These are phyloP conservation scores for Spondyliosoma cantharus DNA, from an alignment of 2,797 vertebrate species.

Conservation along the genomic window DNA sequence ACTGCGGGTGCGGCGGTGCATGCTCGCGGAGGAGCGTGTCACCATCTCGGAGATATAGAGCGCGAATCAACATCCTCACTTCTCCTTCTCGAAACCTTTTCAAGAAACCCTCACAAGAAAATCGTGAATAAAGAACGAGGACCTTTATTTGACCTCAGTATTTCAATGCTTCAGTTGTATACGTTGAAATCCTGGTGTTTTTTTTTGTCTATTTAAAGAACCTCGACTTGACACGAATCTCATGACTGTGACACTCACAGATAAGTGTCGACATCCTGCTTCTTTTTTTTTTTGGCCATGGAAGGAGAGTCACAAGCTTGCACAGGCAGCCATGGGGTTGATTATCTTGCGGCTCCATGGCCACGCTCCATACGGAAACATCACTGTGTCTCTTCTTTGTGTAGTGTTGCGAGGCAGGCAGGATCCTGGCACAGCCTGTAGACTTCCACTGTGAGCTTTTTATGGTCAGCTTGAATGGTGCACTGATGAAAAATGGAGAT, in stretches of 20 bases:
- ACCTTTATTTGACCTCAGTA: conserved; percentile 29
- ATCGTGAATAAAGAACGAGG: conserved; percentile 29
- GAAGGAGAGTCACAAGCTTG: conserved; percentile 45
- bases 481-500: conserved; percentile 79
- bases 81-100: conserved; percentile 23
- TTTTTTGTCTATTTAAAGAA: conserved; percentile 29
- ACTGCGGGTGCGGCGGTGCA: conserved; percentile 25
- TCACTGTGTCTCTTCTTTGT: conserved; percentile 63
- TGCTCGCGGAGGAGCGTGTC: conserved; percentile 16
- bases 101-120: conserved; percentile 18
- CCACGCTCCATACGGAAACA: conserved; percentile 71
- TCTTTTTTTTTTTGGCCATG: conserved; percentile 36
- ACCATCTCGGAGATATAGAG: conserved; percentile 41
- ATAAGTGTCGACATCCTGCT: conserved; percentile 48
- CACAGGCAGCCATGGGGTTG: conserved; percentile 60
- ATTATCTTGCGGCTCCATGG: conserved; percentile 67
- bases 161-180: neutral
- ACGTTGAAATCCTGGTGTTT: neutral
- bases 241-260: conserved; percentile 31
- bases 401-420: conserved; percentile 53
- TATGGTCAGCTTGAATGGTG: conserved; percentile 73
- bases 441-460: conserved; percentile 72
- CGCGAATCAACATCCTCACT: conserved; percentile 34
- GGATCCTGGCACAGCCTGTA: conserved; percentile 63
- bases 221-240: conserved; percentile 35